Evolutionary conservation across 2,797 vertebrate species (phyloP).

Genomic region (Molossus molossus): DNA sequence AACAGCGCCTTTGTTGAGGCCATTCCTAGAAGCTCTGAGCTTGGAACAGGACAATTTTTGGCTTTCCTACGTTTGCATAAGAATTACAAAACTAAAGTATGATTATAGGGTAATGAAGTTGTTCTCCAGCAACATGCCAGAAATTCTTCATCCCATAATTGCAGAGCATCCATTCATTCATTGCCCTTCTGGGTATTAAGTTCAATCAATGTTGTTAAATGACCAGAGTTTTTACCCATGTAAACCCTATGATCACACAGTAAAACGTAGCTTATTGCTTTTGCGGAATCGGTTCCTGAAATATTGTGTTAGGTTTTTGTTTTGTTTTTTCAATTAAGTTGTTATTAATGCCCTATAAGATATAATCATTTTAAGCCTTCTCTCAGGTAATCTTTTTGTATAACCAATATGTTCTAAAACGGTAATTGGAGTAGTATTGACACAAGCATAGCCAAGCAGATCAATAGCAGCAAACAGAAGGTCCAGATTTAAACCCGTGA

Average conservation of each 20-base stretch:
- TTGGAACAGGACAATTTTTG: neutral
- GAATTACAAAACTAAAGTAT: neutral
- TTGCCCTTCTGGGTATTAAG: neutral
- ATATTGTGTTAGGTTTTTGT: slow-evolving; percentile 40
- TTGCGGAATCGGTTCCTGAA: neutral
- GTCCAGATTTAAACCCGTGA: neutral
- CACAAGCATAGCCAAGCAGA: neutral
- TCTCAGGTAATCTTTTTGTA: neutral
- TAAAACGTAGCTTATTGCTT: neutral
- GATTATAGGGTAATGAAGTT: neutral
- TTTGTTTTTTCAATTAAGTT: slow-evolving; percentile 57
- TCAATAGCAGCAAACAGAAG: neutral
- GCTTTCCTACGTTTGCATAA: neutral
- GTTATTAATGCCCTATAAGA: neutral
- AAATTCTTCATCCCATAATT: neutral
- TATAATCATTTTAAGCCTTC: slow-evolving; percentile 12
- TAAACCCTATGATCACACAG: neutral
- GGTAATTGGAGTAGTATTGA: neutral
- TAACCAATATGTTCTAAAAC: neutral
- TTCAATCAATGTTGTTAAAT: neutral
- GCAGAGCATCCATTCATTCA: neutral
- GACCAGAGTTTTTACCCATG: neutral
- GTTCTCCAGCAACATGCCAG: neutral
- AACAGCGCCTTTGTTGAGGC: neutral
- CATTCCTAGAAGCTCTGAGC: neutral